Evolutionary conservation across 2,888 invertebrate genomes (phyloP).

Genomic region (Eurytoma californica): DNA sequence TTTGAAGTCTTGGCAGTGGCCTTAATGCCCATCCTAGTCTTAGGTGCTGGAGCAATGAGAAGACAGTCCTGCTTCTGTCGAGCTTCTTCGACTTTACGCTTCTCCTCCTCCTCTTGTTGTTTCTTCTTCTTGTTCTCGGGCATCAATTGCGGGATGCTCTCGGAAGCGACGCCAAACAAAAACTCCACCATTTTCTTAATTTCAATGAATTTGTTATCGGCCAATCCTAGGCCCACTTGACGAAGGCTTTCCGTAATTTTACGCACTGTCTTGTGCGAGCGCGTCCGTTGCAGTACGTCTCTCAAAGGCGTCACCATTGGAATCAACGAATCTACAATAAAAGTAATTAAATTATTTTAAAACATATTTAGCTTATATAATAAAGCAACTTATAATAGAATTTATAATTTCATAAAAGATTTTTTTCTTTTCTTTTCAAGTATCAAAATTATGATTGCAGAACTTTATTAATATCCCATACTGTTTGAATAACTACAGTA

Average conservation of each 20-base stretch:
- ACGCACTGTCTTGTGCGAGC: slow-evolving; percentile 86
- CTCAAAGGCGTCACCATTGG: slow-evolving; percentile 89
- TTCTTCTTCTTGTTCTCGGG: slow-evolving; percentile 77
- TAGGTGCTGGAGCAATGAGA: slow-evolving; percentile 85
- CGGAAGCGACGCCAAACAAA: slow-evolving; percentile 87
- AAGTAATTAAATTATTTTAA: background rate
- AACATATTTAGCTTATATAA: background rate
- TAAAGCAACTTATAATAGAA: too few relatives aligned
- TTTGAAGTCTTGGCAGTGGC: slow-evolving; percentile 79
- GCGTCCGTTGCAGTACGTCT: slow-evolving; percentile 84
- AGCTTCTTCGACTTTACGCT: slow-evolving; percentile 67
- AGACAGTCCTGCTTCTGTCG: slow-evolving; percentile 84
- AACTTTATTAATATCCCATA: too few relatives aligned
- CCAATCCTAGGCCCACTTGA: slow-evolving; percentile 87
- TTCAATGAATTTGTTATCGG: slow-evolving; percentile 86
- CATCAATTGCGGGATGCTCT: slow-evolving; percentile 85
- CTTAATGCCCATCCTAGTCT: slow-evolving; percentile 79
- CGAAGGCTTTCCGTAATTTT: slow-evolving; percentile 89
- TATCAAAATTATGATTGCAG: too few relatives aligned
- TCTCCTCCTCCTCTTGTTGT: slow-evolving; percentile 23
- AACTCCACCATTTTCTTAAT: slow-evolving; percentile 86
- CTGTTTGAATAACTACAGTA: too few relatives aligned
- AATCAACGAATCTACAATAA: slow-evolving; percentile 78
- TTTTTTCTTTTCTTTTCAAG: too few relatives aligned
- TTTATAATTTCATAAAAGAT: too few relatives aligned